Base-by-base conservation (phyloP, 1,140 invertebrate species). In the Portunus trituberculatus region DNA sequence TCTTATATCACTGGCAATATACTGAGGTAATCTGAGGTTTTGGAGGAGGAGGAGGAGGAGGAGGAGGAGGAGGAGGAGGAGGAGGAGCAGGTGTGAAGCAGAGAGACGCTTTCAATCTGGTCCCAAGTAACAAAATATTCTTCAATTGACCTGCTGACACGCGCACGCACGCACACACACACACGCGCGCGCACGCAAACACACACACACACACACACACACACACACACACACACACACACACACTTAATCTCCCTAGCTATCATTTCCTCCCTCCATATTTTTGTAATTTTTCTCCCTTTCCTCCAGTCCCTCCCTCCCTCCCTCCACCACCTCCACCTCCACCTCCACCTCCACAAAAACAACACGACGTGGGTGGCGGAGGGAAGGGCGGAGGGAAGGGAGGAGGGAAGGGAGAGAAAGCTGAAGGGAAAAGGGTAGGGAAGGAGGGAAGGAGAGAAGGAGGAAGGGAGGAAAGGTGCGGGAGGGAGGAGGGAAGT, bases 21-120 rank as follows among this genome's bases (percentile, higher is more conserved):
- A 86, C 28, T n/a, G 76, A 83, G 76, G 32, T 29, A 86, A 39
- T 59, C 52, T 59, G 52, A 59, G 3, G 52, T 59, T 59, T 59
- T 12, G 45, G 86, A 88, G 86, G 45, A 46, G 45, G 86, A 88
- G 31, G 45, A 46, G 45, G 86, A 88, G 86, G 45, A 46, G 45
- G 86, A 88, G 86, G 86, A 88, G 86, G 45, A 46, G 45, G 86
- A 88, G 86, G 86, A 88, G 86, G 45, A 46, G 45, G 86, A 88
- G 86, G 45, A 46, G 86, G 32, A 88, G 86, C 28, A 88, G 67
- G 67, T n/a, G 67, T n/a, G 67, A n/a, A 76, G 67, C 20, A 76
- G 67, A 10, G 52, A 59, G 52, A 4, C 52, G 52, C 52, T 20
- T 59, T 10, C 52, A 59, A 59, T 59, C 52, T 59, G 52, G 3